Evolutionary conservation across 2,888 invertebrate species (phyloP).

Genomic region (Daptonema setosum): DNA sequence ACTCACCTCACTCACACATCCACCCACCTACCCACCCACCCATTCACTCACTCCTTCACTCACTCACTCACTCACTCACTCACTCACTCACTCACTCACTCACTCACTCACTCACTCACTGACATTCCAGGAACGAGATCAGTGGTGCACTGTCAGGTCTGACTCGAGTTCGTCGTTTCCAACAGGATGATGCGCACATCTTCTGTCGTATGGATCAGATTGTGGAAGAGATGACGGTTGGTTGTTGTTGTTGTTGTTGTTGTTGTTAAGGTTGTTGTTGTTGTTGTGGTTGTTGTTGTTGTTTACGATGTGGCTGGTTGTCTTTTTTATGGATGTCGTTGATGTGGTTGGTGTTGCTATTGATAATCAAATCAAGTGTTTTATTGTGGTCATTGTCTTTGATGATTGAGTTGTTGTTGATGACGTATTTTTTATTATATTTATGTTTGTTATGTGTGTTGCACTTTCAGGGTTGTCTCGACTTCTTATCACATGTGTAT

Average conservation of each 20-base stretch:
- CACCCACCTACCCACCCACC: too few species aligned
- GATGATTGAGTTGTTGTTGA: too few species aligned
- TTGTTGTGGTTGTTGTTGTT: background rate
- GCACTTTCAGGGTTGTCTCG: slow-evolving; percentile 36
- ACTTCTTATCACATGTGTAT: slow-evolving; percentile 69
- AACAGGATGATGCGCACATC: slow-evolving; percentile 97
- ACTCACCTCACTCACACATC: too few species aligned
- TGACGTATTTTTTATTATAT: too few species aligned
- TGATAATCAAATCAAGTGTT: too few species aligned
- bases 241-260: background rate
- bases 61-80: too few species aligned
- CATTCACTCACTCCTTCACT: too few species aligned
- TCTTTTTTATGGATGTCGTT: too few species aligned
- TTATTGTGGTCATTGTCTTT: too few species aligned
- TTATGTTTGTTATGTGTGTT: background rate
- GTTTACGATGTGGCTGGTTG: background rate
- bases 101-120: too few species aligned
- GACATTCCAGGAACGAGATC: slow-evolving; percentile 23
- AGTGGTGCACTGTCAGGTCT: slow-evolving; percentile 62
- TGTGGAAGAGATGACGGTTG: slow-evolving; percentile 16
- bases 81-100: too few species aligned
- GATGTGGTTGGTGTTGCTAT: too few species aligned
- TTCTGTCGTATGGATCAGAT: slow-evolving; percentile 64
- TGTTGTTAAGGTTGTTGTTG: background rate
- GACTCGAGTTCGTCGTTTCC: slow-evolving; percentile 80